Evolutionary conservation across 53 echinoderm and acorn worm genomes (phyloP).

Genomic region (Zoroaster sp.): DNA sequence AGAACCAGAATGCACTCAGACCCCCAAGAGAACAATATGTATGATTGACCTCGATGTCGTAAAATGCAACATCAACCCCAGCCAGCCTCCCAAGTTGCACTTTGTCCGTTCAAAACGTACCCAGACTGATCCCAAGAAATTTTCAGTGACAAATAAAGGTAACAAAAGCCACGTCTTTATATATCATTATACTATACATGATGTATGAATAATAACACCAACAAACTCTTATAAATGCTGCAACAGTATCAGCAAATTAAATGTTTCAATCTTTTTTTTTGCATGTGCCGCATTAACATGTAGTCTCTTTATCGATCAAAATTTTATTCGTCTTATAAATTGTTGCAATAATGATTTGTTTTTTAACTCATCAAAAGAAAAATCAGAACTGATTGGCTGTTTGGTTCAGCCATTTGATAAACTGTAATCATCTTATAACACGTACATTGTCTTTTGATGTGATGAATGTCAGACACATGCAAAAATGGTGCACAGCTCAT

Average conservation of each 20-base stretch:
- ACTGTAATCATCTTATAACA: no score
- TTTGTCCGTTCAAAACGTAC: background rate
- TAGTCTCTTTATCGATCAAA: background rate
- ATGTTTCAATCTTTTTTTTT: no score
- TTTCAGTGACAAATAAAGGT: background rate
- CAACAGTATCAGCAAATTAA: background rate
- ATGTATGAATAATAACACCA: background rate
- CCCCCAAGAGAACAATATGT: no score
- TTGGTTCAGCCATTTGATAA: no score
- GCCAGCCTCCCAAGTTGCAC: background rate
- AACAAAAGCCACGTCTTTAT: background rate
- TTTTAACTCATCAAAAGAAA: no score
- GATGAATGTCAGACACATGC: no score
- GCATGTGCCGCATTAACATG: no score
- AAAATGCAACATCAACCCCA: background rate
- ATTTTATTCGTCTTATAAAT: background rate
- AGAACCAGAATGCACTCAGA: no score
- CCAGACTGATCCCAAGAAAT: constrained; percentile 3
- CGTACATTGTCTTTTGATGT: no score
- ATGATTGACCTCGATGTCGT: constrained; percentile 8
- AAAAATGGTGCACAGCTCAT: no score
- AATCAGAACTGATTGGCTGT: no score
- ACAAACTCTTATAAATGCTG: background rate
- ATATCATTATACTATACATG: background rate
- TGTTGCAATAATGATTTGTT: background rate